These are phyloP conservation scores for Patagioenas fasciata DNA, from an alignment of 2,113 vertebrate genomes.

Conservation along the genomic window DNA sequence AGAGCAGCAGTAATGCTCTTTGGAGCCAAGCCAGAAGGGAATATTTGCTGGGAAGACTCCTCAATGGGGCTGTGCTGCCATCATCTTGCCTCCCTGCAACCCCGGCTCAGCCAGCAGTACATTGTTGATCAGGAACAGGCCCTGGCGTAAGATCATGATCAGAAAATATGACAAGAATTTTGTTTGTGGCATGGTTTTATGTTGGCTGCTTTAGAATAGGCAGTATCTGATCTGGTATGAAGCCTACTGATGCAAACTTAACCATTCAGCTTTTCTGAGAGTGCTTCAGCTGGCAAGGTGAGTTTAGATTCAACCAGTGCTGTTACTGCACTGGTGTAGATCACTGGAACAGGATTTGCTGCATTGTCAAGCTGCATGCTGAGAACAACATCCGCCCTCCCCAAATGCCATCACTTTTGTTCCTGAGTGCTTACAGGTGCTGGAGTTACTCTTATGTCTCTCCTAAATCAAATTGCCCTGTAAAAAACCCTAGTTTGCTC, in stretches of 20 bases:
- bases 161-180: not conserved
- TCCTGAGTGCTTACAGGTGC: not conserved
- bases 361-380: accelerated
- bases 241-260: not conserved
- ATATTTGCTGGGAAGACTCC: not conserved
- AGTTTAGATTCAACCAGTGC: not conserved
- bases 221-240: not conserved
- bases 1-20: constrained; percentile 16
- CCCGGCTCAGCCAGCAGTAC: not conserved
- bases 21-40: not conserved
- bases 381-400: not conserved
- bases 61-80: not conserved
- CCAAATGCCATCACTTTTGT: not conserved
- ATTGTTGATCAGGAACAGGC: not conserved
- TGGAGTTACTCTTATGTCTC: not conserved
- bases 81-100: not conserved
- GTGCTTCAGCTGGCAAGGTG: not conserved
- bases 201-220: not conserved
- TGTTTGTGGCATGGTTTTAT: not conserved
- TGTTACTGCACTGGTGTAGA: not conserved
- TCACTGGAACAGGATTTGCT: not conserved
- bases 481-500: not conserved
- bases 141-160: not conserved
- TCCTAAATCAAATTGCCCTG: not conserved
- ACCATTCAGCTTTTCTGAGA: not conserved